These are phyloP conservation scores for Scomberomorus guttatus DNA, from an alignment of 2,797 vertebrate species.

Conservation along the genomic window DNA sequence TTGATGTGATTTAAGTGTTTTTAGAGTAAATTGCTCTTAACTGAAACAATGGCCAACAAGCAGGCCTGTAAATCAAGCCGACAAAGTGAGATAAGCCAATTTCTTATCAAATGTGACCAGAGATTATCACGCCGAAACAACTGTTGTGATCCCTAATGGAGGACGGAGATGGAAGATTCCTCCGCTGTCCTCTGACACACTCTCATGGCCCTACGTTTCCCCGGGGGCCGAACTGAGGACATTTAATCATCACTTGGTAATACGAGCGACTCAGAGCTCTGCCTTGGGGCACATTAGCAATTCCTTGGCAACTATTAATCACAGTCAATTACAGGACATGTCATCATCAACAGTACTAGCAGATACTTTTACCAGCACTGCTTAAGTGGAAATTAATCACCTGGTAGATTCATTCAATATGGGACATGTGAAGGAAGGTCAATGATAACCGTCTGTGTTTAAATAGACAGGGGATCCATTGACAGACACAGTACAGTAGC, in stretches of 20 bases:
- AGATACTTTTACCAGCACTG: slow-evolving; percentile 61
- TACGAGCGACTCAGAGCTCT: slow-evolving; percentile 55
- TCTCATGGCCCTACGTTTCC: slow-evolving; percentile 58
- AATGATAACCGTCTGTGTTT: slow-evolving; percentile 31
- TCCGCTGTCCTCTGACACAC: slow-evolving; percentile 55
- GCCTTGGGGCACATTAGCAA: slow-evolving; percentile 76
- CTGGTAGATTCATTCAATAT: slow-evolving; percentile 43
- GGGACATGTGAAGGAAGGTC: slow-evolving; percentile 26
- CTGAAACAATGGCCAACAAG: background rate
- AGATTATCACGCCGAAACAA: slow-evolving; percentile 26
- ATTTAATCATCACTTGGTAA: slow-evolving; percentile 76
- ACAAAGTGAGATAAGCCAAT: slow-evolving; percentile 37
- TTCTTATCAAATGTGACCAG: slow-evolving; percentile 37
- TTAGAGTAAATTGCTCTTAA: background rate
- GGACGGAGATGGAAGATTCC: slow-evolving; percentile 60
- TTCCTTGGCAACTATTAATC: slow-evolving; percentile 74
- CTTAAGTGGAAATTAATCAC: slow-evolving; percentile 62
- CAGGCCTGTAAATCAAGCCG: slow-evolving; percentile 30
- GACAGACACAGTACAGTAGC: background rate
- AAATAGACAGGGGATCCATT: slow-evolving; percentile 25
- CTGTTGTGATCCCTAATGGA: slow-evolving; percentile 33
- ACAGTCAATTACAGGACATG: slow-evolving; percentile 75
- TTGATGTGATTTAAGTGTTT: slow-evolving; percentile 20
- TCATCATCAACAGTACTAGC: slow-evolving; percentile 59
- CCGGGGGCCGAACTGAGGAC: slow-evolving; percentile 37